A percentile compares a stretch with the other conserved stretches of the same genome.
These are phyloP conservation scores for Tragelaphus strepsiceros DNA, from an alignment of 2,113 vertebrate genomes.

Conservation along the genomic window DNA sequence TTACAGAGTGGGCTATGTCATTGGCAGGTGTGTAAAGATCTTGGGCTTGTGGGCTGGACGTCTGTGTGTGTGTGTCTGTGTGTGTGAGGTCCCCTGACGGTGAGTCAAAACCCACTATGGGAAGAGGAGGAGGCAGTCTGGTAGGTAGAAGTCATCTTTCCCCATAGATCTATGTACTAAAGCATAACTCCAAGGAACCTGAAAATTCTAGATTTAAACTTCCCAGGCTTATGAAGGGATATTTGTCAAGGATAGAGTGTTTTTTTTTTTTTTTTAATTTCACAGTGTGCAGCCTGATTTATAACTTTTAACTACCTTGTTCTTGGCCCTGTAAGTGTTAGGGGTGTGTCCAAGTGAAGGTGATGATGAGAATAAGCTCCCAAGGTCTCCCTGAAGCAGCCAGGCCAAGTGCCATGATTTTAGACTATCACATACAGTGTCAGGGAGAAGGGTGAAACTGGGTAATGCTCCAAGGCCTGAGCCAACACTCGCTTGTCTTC, in stretches of 20 bases:
- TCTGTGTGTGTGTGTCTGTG: neutral
- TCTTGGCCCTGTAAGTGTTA: neutral
- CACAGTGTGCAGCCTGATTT: constrained; percentile 42
- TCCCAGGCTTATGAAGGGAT: neutral
- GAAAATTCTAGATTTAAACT: constrained; percentile 15
- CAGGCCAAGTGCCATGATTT: too few relatives aligned
- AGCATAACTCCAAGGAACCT: neutral
- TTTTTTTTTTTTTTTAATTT: neutral
- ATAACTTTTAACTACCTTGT: neutral
- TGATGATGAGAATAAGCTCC: neutral
- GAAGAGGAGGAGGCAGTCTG: neutral
- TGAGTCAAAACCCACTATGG: neutral
- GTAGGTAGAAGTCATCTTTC: neutral
- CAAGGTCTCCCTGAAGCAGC: neutral
- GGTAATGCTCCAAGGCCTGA: accelerated
- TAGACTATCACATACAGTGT: neutral
- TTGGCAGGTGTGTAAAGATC: neutral
- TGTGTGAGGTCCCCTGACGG: neutral
- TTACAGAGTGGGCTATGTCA: neutral
- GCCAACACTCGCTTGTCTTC: neutral
- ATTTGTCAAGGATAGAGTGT: constrained; percentile 19
- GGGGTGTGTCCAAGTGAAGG: neutral
- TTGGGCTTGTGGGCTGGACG: neutral
- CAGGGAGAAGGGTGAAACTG: neutral
- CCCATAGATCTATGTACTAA: neutral